Percentiles rank a stretch among this genome's conserved stretches.
phyloP scores from a whole-genome alignment of 1,140 invertebrate genomes.

The Batillaria attramentaria region DNA sequence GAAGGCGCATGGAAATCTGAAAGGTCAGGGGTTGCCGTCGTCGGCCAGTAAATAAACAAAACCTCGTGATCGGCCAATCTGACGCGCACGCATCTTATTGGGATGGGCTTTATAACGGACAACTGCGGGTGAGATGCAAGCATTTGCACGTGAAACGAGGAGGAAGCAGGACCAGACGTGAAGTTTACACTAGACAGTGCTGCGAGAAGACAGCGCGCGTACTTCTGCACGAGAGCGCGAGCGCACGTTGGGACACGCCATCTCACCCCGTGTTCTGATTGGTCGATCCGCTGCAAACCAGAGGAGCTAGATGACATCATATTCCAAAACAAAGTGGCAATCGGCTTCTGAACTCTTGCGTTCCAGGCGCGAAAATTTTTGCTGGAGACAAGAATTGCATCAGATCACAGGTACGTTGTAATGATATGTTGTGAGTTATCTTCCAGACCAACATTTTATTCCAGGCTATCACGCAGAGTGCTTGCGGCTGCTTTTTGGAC shows the following conservation, averaged over 20 bases:
- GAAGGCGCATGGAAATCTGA: neutral
- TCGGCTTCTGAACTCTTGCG: constrained; percentile 28
- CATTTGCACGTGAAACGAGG: neutral
- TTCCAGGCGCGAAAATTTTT: constrained; percentile 37
- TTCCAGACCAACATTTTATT: neutral
- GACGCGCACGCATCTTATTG: constrained; percentile 2
- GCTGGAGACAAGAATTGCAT: constrained; percentile 7
- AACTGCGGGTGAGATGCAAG: neutral
- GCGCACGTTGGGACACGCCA: constrained; percentile 31
- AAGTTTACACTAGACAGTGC: too few relatives aligned
- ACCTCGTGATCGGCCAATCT: constrained; percentile 1
- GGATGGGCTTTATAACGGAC: constrained; percentile 8
- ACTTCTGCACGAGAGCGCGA: too few relatives aligned
- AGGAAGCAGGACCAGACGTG: neutral
- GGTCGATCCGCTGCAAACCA: constrained; percentile 24
- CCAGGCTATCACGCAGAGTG: neutral
- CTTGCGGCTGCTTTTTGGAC: too few relatives aligned
- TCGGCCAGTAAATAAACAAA: constrained; percentile 26
- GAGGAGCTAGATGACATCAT: constrained; percentile 43
- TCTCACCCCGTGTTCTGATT: constrained; percentile 19
- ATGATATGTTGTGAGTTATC: neutral
- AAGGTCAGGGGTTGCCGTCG: neutral
- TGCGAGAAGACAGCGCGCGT: constrained; percentile 20
- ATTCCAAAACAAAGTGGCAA: constrained; percentile 38
- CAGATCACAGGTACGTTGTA: neutral